A percentile compares a stretch with the other conserved stretches of the same genome.
Conservation (phyloP, 2,888 invertebrate genomes). For the Amphipyra tragopoginis region DNA sequence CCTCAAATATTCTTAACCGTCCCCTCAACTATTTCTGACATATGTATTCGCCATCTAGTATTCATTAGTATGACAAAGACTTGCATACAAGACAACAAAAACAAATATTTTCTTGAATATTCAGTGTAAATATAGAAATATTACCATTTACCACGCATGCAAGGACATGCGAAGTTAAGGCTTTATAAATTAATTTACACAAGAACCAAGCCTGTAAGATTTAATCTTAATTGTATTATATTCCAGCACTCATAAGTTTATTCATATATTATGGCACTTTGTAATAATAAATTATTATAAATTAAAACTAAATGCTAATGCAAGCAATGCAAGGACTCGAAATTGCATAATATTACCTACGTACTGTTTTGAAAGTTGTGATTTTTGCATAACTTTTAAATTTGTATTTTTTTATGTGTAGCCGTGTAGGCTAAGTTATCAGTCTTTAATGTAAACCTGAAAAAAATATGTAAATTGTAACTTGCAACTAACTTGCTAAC, state of each 20-base stretch:
- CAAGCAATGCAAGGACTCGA: slow-evolving; percentile 11
- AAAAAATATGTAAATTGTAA: too few species aligned
- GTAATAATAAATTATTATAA: slow-evolving; percentile 25
- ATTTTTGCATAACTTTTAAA: slow-evolving; percentile 27
- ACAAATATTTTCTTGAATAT: slow-evolving; percentile 9
- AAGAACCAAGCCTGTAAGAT: slow-evolving; percentile 47
- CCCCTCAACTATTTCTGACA: too few species aligned
- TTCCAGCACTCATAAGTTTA: slow-evolving; percentile 32
- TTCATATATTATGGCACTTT: slow-evolving; percentile 21
- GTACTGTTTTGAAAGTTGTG: slow-evolving; percentile 10
- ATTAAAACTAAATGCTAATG: slow-evolving; percentile 33
- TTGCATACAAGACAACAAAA: not conserved
- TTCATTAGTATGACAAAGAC: not conserved
- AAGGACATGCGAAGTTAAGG: slow-evolving; percentile 10
- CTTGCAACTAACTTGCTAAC: too few species aligned
- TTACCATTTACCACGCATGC: slow-evolving; percentile 23
- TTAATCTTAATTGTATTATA: slow-evolving; percentile 51
- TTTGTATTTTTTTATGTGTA: not conserved
- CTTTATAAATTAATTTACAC: slow-evolving; percentile 35
- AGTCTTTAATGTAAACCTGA: too few species aligned
- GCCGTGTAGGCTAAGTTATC: too few species aligned
- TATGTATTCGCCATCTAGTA: too few species aligned
- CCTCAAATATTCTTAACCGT: too few species aligned
- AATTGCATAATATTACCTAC: slow-evolving; percentile 4
- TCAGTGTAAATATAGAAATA: slow-evolving; percentile 24